Conservation (phyloP, 1,140 invertebrate genomes). For the Neomicropteryx cornuta region DNA sequence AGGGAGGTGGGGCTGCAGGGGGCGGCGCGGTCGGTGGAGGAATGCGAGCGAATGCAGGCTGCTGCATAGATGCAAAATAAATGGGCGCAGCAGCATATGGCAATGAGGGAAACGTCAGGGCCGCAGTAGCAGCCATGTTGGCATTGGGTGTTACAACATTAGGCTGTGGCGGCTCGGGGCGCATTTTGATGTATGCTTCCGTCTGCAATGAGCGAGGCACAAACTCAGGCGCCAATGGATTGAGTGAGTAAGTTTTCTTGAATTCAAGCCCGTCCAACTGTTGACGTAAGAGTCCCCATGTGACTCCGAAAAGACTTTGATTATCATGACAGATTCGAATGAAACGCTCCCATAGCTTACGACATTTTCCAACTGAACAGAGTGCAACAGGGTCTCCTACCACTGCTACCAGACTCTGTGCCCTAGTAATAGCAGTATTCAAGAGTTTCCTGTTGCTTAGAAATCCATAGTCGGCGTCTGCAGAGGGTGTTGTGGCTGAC, state of each 20-base stretch:
- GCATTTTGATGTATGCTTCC: constrained; percentile 21
- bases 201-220: constrained; percentile 48
- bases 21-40: no score
- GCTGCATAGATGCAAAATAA: no score
- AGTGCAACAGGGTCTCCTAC: constrained; percentile 81
- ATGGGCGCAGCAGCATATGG: no score
- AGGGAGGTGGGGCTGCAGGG: no score
- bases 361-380: constrained; percentile 73
- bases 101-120: no score
- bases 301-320: constrained; percentile 66
- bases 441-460: constrained; percentile 74
- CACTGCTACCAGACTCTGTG: constrained; percentile 77
- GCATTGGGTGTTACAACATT: no score
- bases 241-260: constrained; percentile 63
- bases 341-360: constrained; percentile 76
- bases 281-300: constrained; percentile 51
- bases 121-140: no score
- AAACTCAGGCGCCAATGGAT: constrained; percentile 75
- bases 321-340: constrained; percentile 62
- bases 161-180: constrained; percentile 2
- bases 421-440: constrained; percentile 79
- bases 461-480: constrained; percentile 76
- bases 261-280: constrained; percentile 64
- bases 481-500: no score
- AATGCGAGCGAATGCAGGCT: no score